Conservation (phyloP, 2,113 vertebrate genomes). For the Pygoscelis adeliae region DNA sequence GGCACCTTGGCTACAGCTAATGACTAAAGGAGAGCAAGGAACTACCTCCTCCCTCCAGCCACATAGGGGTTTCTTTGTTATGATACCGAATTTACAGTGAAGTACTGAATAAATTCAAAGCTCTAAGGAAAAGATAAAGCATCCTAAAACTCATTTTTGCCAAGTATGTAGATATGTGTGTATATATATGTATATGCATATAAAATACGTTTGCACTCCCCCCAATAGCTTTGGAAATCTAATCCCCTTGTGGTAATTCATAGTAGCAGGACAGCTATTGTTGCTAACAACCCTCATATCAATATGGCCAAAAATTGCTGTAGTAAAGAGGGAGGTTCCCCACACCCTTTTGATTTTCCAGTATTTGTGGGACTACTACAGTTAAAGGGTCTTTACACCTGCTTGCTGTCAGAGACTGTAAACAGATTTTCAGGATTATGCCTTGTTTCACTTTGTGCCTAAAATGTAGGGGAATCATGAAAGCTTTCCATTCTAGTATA, state of each 20-base stretch:
- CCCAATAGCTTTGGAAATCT: neutral
- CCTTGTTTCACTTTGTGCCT: neutral
- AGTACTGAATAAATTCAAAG: neutral
- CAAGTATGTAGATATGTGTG: neutral
- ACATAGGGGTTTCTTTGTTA: conserved; percentile 2
- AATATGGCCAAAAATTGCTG: neutral
- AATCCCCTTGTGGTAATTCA: neutral
- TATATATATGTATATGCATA: rapidly evolving
- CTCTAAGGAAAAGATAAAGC: neutral
- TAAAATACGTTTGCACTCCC: neutral
- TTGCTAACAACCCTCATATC: neutral
- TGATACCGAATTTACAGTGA: neutral
- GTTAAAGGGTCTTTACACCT: neutral
- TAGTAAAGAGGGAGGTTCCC: neutral
- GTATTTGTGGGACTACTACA: rapidly evolving
- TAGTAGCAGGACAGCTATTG: neutral
- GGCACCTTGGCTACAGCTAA: conserved; percentile 79
- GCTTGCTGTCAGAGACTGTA: neutral
- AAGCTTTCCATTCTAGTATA: neutral
- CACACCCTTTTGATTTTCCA: neutral
- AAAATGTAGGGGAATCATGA: neutral
- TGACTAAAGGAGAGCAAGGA: conserved; percentile 52
- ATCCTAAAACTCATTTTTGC: neutral
- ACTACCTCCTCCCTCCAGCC: neutral
- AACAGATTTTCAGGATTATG: neutral